Evolutionary conservation across 2,113 vertebrate genomes (phyloP).

Genomic region (Chinchilla lanigera): DNA sequence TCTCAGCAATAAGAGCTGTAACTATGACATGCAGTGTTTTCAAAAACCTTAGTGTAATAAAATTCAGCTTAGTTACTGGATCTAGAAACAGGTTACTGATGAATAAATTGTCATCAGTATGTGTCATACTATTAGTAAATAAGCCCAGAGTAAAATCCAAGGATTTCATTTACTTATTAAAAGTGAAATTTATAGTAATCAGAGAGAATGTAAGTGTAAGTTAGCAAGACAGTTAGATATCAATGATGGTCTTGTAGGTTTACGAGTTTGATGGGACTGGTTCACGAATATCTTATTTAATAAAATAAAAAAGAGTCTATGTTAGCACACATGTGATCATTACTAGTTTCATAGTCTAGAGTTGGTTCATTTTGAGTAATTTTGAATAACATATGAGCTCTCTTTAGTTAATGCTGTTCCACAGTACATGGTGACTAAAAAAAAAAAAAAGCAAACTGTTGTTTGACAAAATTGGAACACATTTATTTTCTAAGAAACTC

Average conservation of each 20-base stretch:
- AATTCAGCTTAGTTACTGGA: neutral
- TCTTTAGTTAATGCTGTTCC: neutral
- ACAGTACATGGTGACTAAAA: neutral
- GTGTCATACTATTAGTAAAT: neutral
- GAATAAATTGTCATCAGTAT: neutral
- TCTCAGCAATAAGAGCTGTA: neutral
- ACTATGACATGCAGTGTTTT: neutral
- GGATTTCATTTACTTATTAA: neutral
- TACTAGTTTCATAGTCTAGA: neutral
- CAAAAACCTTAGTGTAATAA: neutral
- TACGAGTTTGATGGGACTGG: neutral
- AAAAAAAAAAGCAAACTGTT: neutral
- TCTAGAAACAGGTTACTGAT: neutral
- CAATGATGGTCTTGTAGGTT: neutral
- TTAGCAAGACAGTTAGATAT: neutral
- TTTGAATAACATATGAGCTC: neutral
- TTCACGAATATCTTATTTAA: neutral
- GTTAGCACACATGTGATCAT: neutral
- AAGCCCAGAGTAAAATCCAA: neutral
- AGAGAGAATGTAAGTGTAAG: neutral
- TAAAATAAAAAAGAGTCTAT: neutral
- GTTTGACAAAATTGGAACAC: neutral
- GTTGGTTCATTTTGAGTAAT: neutral
- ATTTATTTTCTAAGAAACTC: neutral
- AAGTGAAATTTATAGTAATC: neutral